phyloP scores from a whole-genome alignment of 2,888 invertebrate species.

The Lasiommata megera region DNA sequence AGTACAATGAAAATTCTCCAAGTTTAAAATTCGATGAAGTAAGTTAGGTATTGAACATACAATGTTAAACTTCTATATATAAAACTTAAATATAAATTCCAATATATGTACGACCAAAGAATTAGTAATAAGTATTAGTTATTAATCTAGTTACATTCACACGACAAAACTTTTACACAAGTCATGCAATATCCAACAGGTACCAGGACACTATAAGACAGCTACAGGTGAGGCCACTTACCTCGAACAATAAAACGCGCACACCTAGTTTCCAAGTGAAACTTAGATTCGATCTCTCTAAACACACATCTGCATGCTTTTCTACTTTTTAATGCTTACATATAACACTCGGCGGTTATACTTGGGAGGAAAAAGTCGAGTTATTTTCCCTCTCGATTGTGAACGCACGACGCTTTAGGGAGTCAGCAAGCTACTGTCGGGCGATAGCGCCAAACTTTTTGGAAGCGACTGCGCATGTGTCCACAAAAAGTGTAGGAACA shows the following conservation, averaged over 20 bases:
- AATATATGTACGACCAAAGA: background rate
- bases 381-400: slow-evolving; percentile 37
- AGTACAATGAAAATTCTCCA: no score
- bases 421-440: slow-evolving; percentile 57
- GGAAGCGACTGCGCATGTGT: slow-evolving; percentile 53
- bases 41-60: no score
- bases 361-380: slow-evolving; percentile 40
- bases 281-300: slow-evolving; percentile 51
- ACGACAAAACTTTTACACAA: slow-evolving; percentile 16
- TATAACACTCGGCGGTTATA: slow-evolving; percentile 65
- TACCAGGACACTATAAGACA: slow-evolving; percentile 23
- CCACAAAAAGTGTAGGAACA: slow-evolving; percentile 37
- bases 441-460: slow-evolving; percentile 37
- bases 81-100: background rate
- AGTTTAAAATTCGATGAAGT: no score
- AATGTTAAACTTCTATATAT: background rate
- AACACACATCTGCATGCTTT: slow-evolving; percentile 71
- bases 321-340: slow-evolving; percentile 71
- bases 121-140: background rate
- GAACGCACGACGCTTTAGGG: slow-evolving; percentile 49
- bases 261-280: slow-evolving; percentile 59
- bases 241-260: slow-evolving; percentile 55
- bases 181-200: slow-evolving; percentile 29
- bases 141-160: slow-evolving; percentile 1
- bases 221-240: slow-evolving; percentile 67